A percentile compares a stretch with the other conserved stretches of the same genome.
Evolutionary conservation across 2,113 vertebrate species (phyloP).

Genomic region (Sarotherodon lohbergeri): DNA sequence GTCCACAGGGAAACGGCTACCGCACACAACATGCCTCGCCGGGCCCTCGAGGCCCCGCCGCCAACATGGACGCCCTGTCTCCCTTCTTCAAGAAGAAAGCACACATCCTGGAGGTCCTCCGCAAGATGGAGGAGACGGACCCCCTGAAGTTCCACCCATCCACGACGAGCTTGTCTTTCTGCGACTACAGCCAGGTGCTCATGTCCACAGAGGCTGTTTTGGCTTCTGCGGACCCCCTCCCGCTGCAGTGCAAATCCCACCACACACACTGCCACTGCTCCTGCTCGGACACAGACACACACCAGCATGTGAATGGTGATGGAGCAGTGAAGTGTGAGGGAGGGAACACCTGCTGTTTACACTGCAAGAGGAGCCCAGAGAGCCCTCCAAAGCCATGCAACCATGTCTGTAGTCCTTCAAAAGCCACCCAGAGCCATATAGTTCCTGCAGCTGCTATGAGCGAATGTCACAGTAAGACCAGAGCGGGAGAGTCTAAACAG

Average conservation of each 20-base stretch:
- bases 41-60: conserved; percentile 64
- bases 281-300: conserved; percentile 64
- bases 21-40: conserved; percentile 70
- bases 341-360: conserved; percentile 72
- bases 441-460: conserved; percentile 11
- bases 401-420: conserved; percentile 63
- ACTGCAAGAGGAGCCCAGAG: conserved; percentile 73
- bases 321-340: conserved; percentile 67
- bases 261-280: conserved; percentile 68
- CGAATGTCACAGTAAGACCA: conserved; percentile 47
- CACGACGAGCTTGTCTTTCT: conserved; percentile 65
- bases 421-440: conserved; percentile 40
- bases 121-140: conserved; percentile 90
- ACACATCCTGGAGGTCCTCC: conserved; percentile 91
- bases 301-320: conserved; percentile 78
- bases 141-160: conserved; percentile 74
- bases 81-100: conserved; percentile 95
- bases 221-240: conserved; percentile 54
- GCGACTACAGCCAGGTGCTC: conserved; percentile 74
- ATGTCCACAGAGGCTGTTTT: conserved; percentile 68
- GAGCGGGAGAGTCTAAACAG: conserved; percentile 33
- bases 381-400: conserved; percentile 72
- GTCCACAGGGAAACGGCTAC: conserved; percentile 67
- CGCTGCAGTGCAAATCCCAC: conserved; percentile 56
- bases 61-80: conserved; percentile 85